Percentiles rank a stretch among this genome's conserved stretches.
Conservation (phyloP, 2,888 invertebrate species). For the Agapostemon virescens region DNA sequence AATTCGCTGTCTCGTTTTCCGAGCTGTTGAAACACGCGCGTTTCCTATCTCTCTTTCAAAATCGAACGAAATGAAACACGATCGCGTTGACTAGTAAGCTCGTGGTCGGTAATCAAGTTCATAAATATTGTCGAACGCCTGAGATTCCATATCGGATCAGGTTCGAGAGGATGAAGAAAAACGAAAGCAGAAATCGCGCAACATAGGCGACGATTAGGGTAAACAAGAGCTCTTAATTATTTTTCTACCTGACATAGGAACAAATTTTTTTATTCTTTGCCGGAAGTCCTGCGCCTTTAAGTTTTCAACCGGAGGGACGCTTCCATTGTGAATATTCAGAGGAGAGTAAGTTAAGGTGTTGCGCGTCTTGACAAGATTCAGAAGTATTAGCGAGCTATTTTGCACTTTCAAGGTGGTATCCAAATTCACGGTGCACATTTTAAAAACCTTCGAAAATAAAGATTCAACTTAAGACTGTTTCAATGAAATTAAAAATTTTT, state of each 20-base stretch:
- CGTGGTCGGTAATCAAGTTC: not conserved
- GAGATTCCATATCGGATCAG: not conserved
- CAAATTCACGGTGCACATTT: too few relatives aligned
- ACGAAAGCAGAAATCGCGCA: not conserved
- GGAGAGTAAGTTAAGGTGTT: too few relatives aligned
- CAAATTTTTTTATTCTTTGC: too few relatives aligned
- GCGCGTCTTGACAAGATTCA: too few relatives aligned
- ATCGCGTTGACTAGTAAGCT: constrained; percentile 1
- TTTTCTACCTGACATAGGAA: not conserved
- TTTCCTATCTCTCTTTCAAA: not conserved
- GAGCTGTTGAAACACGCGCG: not conserved
- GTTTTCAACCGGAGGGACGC: too few relatives aligned
- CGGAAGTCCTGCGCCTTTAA: too few relatives aligned
- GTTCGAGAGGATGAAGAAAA: not conserved
- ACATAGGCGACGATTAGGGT: not conserved
- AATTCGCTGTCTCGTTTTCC: not conserved
- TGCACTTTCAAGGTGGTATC: too few relatives aligned
- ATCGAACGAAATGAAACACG: not conserved
- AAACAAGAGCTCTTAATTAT: not conserved
- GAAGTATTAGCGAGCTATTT: too few relatives aligned
- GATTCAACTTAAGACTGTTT: too few relatives aligned
- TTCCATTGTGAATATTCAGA: too few relatives aligned
- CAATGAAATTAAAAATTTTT: too few relatives aligned
- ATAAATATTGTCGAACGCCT: not conserved
- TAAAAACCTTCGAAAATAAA: too few relatives aligned